Conservation (phyloP, 2,797 vertebrate genomes). For the Bradypus variegatus region DNA sequence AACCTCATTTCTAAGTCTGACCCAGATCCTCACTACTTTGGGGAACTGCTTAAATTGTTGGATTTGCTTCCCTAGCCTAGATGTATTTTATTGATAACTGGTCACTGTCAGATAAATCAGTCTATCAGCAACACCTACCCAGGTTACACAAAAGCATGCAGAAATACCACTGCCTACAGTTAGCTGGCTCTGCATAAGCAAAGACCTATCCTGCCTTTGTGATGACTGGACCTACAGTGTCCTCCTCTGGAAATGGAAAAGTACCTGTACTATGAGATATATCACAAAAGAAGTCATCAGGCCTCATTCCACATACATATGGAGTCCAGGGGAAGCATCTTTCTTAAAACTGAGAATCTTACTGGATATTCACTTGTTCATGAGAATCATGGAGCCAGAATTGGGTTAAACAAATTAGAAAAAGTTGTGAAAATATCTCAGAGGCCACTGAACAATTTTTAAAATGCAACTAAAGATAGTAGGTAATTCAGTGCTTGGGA, state of each 20-base stretch:
- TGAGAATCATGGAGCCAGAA: constrained; percentile 19
- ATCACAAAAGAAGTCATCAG: not conserved
- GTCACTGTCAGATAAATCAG: not conserved
- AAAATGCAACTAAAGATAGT: not conserved
- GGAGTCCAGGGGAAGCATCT: not conserved
- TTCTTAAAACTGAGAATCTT: not conserved
- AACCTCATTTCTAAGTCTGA: constrained; percentile 27
- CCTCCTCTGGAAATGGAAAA: constrained; percentile 1
- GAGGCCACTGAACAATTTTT: constrained; percentile 26
- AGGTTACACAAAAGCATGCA: constrained; percentile 7
- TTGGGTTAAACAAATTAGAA: constrained; percentile 21
- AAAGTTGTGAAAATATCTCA: constrained; percentile 26
- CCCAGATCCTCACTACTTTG: not conserved
- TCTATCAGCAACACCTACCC: not conserved
- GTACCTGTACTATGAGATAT: not conserved
- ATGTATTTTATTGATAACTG: not conserved
- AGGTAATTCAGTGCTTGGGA: not conserved
- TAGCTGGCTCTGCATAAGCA: constrained; percentile 5
- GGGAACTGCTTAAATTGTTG: constrained; percentile 33
- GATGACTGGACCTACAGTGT: constrained; percentile 7
- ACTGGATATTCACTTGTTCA: not conserved
- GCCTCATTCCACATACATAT: not conserved
- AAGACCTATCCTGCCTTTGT: constrained; percentile 17
- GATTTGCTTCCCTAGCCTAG: not conserved
- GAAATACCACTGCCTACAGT: not conserved